Percentiles rank a stretch among this genome's conserved stretches.
Conservation (phyloP, 2,113 vertebrate species). For the Callorhinus ursinus region DNA sequence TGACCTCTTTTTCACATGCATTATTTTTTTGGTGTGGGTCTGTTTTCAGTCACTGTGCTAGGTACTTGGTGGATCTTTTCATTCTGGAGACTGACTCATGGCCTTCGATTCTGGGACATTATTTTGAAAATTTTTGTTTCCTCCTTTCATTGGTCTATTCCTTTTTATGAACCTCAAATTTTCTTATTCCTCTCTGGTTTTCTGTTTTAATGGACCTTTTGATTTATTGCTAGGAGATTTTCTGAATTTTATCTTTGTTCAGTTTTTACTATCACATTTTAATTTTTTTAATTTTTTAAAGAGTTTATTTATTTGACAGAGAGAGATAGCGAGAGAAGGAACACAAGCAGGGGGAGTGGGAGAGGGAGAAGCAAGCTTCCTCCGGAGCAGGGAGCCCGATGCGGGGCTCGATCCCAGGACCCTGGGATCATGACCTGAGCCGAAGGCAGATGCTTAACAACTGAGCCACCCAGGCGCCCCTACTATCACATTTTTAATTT, state of each 20-base stretch:
- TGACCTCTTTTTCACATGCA: neutral
- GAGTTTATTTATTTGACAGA: too few relatives aligned
- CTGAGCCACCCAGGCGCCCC: too few relatives aligned
- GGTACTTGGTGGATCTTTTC: constrained; percentile 30
- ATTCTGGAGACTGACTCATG: neutral
- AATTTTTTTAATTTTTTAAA: too few relatives aligned
- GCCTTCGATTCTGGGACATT: neutral
- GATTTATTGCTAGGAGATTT: neutral
- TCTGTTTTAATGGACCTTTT: neutral
- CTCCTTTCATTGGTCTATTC: neutral
- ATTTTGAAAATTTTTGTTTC: constrained; percentile 15
- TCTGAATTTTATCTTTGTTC: constrained; percentile 16
- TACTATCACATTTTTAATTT: neutral
- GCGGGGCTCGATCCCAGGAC: too few relatives aligned
- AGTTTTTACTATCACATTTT: neutral
- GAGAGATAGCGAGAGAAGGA: too few relatives aligned
- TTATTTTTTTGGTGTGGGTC: constrained; percentile 12
- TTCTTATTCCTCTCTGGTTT: neutral
- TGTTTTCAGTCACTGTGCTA: neutral
- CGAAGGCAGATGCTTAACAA: too few relatives aligned
- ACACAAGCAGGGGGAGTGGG: too few relatives aligned
- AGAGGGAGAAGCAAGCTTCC: too few relatives aligned
- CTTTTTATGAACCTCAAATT: neutral
- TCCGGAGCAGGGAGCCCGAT: too few relatives aligned
- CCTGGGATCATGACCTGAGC: too few relatives aligned